Base-by-base conservation (phyloP, 2,113 vertebrate species). In the Melanerpes aurifrons region DNA sequence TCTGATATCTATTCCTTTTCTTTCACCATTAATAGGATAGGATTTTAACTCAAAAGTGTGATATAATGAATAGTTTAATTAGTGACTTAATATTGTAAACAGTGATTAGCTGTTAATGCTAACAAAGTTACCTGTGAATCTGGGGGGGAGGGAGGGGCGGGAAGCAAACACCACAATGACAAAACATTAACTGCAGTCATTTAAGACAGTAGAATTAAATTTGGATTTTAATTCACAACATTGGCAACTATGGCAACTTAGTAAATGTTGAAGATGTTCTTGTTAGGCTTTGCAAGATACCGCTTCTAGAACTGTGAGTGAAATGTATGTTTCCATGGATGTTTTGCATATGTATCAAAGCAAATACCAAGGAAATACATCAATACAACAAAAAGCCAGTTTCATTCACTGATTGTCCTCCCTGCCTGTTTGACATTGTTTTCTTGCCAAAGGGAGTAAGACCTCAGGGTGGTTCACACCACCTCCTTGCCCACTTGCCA, bases 21-120 rank as follows among this genome's bases (percentile, higher is more conserved):
- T 93, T 93, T 92, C 63, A 53, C 79, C 70, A 15, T 92, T 93
- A 93, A 92, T 85, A 82, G 71, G 63, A 56, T 50, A 47, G 86
- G 73, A 70, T 96, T 96, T 94, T 79, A 82, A 91, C 84, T 95
- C 21, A 1, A 63, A 68, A 92, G 66, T 89, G 45, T 86, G 77
- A 50, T 89, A 37, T 87, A 89, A 85, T 70, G 59, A 95, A 85
- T 40, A 3, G 79, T 31, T 90, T 93, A 86, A 92, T 87, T 82
- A 76, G 48, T 53, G 77, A 73, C 67, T 69, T 81, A 43, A 70
- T 89, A 56, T 87, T 76, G 48, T 82, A 63, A 75, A 68, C 83
- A 69, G 35, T 89, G 86, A 50, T 83, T 69, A 75, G 59, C 58
- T 93, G 22, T 90, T 82, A 79, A 86, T 90, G 53, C 61, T 92